Evolutionary conservation across 2,888 invertebrate genomes (phyloP).

Genomic region (Erpobdella octoculata): DNA sequence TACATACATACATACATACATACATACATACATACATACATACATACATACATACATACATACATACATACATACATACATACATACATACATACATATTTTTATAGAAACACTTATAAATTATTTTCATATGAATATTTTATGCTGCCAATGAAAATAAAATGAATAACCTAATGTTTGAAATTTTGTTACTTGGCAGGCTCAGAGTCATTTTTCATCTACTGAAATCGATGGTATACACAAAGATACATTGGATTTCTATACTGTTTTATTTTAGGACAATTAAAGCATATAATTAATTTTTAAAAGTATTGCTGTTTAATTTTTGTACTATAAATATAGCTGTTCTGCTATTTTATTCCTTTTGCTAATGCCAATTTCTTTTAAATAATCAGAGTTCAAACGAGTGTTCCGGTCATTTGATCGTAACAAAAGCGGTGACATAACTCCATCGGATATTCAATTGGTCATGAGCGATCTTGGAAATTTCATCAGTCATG

Average conservation of each 20-base stretch:
- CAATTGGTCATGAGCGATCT: conserved; percentile 21
- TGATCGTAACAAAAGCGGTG: conserved; percentile 20
- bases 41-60: too few species aligned
- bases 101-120: too few species aligned
- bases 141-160: too few species aligned
- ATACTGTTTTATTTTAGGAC: background rate
- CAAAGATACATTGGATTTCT: background rate
- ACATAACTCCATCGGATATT: conserved; percentile 19
- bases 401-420: conserved; percentile 21
- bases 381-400: conserved; percentile 25
- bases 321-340: background rate
- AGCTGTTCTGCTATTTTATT: background rate
- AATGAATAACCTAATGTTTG: too few species aligned
- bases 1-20: too few species aligned
- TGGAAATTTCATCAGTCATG: conserved; percentile 5
- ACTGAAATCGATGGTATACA: too few species aligned
- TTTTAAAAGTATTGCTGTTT: background rate
- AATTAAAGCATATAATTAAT: background rate
- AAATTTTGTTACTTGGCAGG: too few species aligned
- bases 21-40: too few species aligned
- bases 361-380: background rate
- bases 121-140: too few species aligned
- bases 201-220: too few species aligned
- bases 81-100: too few species aligned
- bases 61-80: too few species aligned